A percentile compares a stretch with the other conserved stretches of the same genome.
Conservation (phyloP, 1,140 invertebrate species). For the Bradysia coprophila region DNA sequence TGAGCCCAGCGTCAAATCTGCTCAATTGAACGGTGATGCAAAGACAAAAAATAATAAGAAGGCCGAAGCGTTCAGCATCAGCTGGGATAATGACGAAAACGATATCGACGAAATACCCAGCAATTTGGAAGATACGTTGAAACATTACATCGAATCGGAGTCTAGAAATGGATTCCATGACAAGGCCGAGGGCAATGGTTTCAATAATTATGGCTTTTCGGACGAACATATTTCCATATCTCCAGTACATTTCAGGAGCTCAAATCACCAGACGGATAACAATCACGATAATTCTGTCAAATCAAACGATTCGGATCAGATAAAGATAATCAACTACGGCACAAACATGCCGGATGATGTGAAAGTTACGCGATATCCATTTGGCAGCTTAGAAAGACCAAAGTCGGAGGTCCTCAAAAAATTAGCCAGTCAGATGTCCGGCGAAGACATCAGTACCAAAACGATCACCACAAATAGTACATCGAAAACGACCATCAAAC, state of each 20-base stretch:
- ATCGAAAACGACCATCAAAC: not conserved
- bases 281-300: not conserved
- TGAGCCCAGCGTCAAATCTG: not conserved
- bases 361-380: conserved; percentile 33
- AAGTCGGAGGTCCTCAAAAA: conserved; percentile 34
- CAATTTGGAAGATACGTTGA: not conserved
- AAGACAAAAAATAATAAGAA: not conserved
- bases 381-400: conserved; percentile 30
- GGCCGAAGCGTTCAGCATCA: not conserved
- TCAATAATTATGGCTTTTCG: not conserved
- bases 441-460: not conserved
- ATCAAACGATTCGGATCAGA: not conserved
- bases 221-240: not conserved
- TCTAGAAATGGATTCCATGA: not conserved
- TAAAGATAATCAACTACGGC: conserved; percentile 24
- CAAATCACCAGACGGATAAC: not conserved
- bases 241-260: not conserved
- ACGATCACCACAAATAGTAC: not conserved
- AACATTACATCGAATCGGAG: not conserved
- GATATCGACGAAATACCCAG: not conserved
- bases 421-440: conserved; percentile 19
- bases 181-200: not conserved
- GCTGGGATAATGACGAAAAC: not conserved
- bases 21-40: not conserved
- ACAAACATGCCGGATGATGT: conserved; percentile 37